These are phyloP conservation scores for Margaritifera margaritifera DNA, from an alignment of 2,888 invertebrate genomes.

Conservation along the genomic window DNA sequence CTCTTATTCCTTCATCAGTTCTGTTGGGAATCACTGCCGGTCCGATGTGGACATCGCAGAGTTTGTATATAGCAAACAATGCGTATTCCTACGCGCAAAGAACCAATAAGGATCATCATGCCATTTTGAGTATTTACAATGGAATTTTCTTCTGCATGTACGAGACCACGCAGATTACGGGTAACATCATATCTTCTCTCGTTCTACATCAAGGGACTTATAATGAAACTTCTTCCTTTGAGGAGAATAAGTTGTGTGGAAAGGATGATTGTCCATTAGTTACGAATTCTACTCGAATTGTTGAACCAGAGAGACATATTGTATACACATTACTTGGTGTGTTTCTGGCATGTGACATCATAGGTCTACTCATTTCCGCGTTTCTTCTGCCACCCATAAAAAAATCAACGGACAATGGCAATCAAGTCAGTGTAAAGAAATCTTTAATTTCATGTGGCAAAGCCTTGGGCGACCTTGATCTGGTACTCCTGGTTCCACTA, in stretches of 20 bases:
- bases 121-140: slow-evolving; percentile 59
- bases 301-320: slow-evolving; percentile 46
- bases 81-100: slow-evolving; percentile 56
- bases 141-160: slow-evolving; percentile 64
- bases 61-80: slow-evolving; percentile 62
- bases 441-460: slow-evolving; percentile 46
- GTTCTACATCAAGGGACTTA: slow-evolving; percentile 52
- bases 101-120: slow-evolving; percentile 44
- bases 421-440: slow-evolving; percentile 24
- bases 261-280: slow-evolving; percentile 48
- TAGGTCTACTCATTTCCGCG: slow-evolving; percentile 52
- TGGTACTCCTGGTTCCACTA: slow-evolving; percentile 63
- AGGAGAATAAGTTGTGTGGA: slow-evolving; percentile 40
- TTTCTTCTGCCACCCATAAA: slow-evolving; percentile 51
- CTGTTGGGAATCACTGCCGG: slow-evolving; percentile 60
- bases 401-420: slow-evolving; percentile 22
- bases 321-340: slow-evolving; percentile 60
- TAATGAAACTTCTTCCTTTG: slow-evolving; percentile 22
- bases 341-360: slow-evolving; percentile 53
- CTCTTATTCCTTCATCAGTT: slow-evolving; percentile 61
- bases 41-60: slow-evolving; percentile 66
- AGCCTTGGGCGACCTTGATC: slow-evolving; percentile 41
- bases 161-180: slow-evolving; percentile 64
- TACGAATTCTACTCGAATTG: slow-evolving; percentile 33
- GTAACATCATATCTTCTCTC: slow-evolving; percentile 63